Evolutionary conservation across 2,113 vertebrate species (phyloP).

Genomic region (Bombycilla garrulus): DNA sequence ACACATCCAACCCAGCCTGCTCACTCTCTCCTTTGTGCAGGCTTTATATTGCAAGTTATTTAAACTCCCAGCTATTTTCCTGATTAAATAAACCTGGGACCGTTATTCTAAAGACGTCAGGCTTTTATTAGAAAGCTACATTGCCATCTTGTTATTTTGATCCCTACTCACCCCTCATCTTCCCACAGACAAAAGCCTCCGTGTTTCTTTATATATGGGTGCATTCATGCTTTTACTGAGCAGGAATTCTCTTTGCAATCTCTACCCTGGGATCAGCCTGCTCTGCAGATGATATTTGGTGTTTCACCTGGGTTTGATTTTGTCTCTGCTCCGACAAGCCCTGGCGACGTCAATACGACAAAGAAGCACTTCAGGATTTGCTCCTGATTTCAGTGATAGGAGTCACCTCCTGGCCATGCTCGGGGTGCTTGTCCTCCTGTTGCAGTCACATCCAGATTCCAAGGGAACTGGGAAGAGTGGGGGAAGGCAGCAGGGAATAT

Average conservation of each 20-base stretch:
- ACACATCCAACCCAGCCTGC: neutral
- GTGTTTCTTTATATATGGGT: neutral
- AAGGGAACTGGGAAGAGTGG: neutral
- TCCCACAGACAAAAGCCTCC: slow-evolving; percentile 3
- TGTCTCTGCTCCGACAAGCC: neutral
- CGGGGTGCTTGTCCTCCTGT: neutral
- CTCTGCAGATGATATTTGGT: neutral
- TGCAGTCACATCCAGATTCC: neutral
- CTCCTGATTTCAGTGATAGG: neutral
- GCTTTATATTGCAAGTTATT: slow-evolving; percentile 29
- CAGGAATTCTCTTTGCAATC: neutral
- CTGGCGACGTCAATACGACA: accelerated
- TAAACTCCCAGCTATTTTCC: slow-evolving; percentile 48
- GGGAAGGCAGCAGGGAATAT: accelerated
- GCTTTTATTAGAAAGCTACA: slow-evolving; percentile 25
- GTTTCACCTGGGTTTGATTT: neutral
- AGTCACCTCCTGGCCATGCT: neutral
- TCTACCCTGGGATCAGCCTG: neutral
- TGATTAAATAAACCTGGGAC: slow-evolving; percentile 18
- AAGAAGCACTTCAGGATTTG: neutral
- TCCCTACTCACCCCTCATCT: slow-evolving; percentile 17
- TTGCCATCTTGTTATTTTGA: slow-evolving; percentile 18
- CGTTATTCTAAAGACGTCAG: neutral
- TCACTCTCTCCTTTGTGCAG: slow-evolving; percentile 31
- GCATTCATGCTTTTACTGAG: neutral